Base-by-base conservation (phyloP, 2,113 vertebrate species). In the Mystacornis crossleyi region DNA sequence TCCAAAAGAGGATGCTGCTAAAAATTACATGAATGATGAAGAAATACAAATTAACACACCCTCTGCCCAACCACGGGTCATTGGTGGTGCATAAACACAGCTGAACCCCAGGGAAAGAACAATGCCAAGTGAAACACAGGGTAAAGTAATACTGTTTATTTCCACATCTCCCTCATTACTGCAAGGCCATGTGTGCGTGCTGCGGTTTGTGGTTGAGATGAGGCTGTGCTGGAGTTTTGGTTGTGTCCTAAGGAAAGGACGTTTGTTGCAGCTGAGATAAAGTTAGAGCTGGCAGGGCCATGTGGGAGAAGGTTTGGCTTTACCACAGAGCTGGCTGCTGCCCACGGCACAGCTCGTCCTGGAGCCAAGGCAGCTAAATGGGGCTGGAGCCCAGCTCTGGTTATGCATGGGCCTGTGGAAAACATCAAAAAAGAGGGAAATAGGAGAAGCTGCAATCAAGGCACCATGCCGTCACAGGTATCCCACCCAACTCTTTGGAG, bases 1-100 rank as follows among this genome's bases (percentile, higher is more conserved):
- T 66, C 90, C 77, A 67, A 78, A 90, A 93, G 80, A 70, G 89
- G 94, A 90, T 83, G 72, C 89, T 93, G 89, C 89, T 95, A 90
- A 95, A 96, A 92, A 93, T 93, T 89, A 74, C 91, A 81, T 2
- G 6, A 17, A 42, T 12, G 38, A 86, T 93, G 91, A 89, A 90
- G 95, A 92, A 97, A 96, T 2, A 86, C 33, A 54, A 58, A 36
- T 83, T n/a, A 83, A 42, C 86, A 77, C 90, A 90, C 62, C 38
- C 72, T 78, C 58, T 53, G 71, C 57, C 50, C 85, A 70, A 4
- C 75, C 89, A 85, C 0, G 3, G 74, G 58, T 84, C 74, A 62
- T 0, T 80, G 71, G 66, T 19, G 64, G 24, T 65, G 50, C 69
- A 83, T 21, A 92, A 96, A 95, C 88, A 92, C 47, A 42, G 61